Percentiles rank a stretch among this genome's conserved stretches.
These are phyloP conservation scores for Seira musarum DNA, from an alignment of 2,888 invertebrate genomes.

Conservation along the genomic window DNA sequence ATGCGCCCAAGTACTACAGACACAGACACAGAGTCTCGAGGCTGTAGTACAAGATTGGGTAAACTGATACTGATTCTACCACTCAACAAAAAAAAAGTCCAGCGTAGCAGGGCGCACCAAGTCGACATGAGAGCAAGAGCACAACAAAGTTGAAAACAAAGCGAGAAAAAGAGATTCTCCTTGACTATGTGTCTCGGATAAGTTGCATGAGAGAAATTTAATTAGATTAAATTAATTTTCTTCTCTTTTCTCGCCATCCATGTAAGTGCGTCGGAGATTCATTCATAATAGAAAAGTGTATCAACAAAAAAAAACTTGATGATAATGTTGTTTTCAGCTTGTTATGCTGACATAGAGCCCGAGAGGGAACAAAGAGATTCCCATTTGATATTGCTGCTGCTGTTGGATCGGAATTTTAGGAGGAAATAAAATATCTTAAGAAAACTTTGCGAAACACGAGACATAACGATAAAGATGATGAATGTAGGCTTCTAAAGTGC, in stretches of 20 bases:
- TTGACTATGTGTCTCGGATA: neutral
- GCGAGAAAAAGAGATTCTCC: neutral
- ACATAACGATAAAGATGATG: neutral
- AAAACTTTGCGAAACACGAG: neutral
- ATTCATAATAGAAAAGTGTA: neutral
- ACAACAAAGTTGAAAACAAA: neutral
- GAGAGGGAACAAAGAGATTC: neutral
- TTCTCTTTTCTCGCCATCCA: constrained; percentile 32
- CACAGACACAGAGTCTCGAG: too few relatives aligned
- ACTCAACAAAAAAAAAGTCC: neutral
- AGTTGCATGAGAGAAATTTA: constrained; percentile 37
- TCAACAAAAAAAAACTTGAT: neutral
- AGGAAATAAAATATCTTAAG: neutral
- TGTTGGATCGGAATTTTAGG: neutral
- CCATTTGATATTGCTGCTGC: neutral
- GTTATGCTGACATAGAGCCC: neutral
- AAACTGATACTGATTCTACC: neutral
- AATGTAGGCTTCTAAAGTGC: neutral
- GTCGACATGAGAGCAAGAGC: too few relatives aligned
- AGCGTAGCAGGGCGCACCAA: too few relatives aligned
- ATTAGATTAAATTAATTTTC: constrained; percentile 54
- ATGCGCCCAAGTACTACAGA: neutral
- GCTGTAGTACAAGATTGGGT: neutral
- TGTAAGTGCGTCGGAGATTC: too few relatives aligned
- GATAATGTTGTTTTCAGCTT: neutral